Percentiles rank a stretch among this genome's conserved stretches.
These are phyloP conservation scores for Antennarius maculatus DNA, from an alignment of 2,797 vertebrate species.

Conservation along the genomic window DNA sequence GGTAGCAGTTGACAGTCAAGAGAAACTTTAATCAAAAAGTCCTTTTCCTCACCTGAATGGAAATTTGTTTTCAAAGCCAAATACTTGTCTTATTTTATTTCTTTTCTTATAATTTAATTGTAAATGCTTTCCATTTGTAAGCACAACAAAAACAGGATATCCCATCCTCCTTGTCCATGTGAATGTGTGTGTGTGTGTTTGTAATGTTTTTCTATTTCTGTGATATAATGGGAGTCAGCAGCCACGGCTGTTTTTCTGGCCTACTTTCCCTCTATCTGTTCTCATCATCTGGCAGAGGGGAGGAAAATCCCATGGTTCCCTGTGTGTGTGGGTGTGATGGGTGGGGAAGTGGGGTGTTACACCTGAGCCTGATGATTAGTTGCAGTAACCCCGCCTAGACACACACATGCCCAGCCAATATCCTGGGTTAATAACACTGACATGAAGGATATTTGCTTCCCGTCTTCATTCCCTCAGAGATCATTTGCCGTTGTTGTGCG, in stretches of 20 bases:
- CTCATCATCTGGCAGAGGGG: slow-evolving; percentile 70
- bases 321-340: slow-evolving; percentile 24
- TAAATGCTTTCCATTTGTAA: slow-evolving; percentile 31
- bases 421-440: slow-evolving; percentile 70
- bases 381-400: slow-evolving; percentile 44
- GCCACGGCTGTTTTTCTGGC: slow-evolving; percentile 78
- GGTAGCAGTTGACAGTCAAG: slow-evolving; percentile 34
- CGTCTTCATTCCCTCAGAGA: slow-evolving; percentile 59
- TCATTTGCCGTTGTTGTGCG: slow-evolving; percentile 67
- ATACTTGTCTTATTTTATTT: slow-evolving; percentile 29
- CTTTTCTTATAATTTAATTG: slow-evolving; percentile 20
- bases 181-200: slow-evolving; percentile 32
- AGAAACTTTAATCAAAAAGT: slow-evolving; percentile 23
- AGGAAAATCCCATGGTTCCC: slow-evolving; percentile 68
- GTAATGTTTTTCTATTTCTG: slow-evolving; percentile 20
- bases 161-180: slow-evolving; percentile 47
- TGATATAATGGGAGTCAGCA: slow-evolving; percentile 70
- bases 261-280: slow-evolving; percentile 77
- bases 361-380: slow-evolving; percentile 76
- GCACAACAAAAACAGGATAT: slow-evolving; percentile 75
- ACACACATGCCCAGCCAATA: slow-evolving; percentile 38
- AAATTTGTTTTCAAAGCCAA: slow-evolving; percentile 43
- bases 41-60: slow-evolving; percentile 30
- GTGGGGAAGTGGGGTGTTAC: slow-evolving; percentile 54
- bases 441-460: slow-evolving; percentile 69